phyloP scores from a whole-genome alignment of 2,888 invertebrate genomes.

The Ditylenchus weischeri region DNA sequence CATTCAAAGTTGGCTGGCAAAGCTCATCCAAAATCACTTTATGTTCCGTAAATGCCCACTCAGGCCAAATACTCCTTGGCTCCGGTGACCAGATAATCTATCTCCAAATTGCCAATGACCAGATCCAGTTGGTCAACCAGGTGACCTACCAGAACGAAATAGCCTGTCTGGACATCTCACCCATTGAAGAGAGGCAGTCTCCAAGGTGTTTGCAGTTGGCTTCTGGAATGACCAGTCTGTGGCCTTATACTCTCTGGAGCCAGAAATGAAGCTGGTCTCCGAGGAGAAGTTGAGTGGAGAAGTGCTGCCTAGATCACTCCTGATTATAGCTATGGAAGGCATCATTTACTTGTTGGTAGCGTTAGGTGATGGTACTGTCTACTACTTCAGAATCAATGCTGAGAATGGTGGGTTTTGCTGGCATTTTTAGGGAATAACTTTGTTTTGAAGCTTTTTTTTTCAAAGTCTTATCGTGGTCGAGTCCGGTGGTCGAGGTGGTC shows the following conservation, averaged over 20 bases:
- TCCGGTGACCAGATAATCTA: slow-evolving; percentile 39
- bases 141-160: slow-evolving; percentile 82
- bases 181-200: slow-evolving; percentile 61
- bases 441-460: no score
- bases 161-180: slow-evolving; percentile 89
- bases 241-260: slow-evolving; percentile 23
- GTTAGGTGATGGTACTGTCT: slow-evolving; percentile 93
- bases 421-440: no score
- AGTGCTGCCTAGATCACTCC: slow-evolving; percentile 89
- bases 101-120: slow-evolving; percentile 35
- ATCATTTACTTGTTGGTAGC: slow-evolving; percentile 70
- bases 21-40: slow-evolving; percentile 18
- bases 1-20: slow-evolving; percentile 14
- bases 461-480: no score
- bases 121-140: slow-evolving; percentile 27
- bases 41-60: slow-evolving; percentile 27
- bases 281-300: slow-evolving; percentile 63
- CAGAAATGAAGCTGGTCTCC: slow-evolving; percentile 26
- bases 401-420: slow-evolving; percentile 51
- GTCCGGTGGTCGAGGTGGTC: no score
- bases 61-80: slow-evolving; percentile 58
- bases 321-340: slow-evolving; percentile 89
- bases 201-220: slow-evolving; percentile 29
- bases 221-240: slow-evolving; percentile 33
- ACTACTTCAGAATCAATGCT: slow-evolving; percentile 82